Base-by-base conservation (phyloP, 2,888 invertebrate species). In the Acleris holmiana region DNA sequence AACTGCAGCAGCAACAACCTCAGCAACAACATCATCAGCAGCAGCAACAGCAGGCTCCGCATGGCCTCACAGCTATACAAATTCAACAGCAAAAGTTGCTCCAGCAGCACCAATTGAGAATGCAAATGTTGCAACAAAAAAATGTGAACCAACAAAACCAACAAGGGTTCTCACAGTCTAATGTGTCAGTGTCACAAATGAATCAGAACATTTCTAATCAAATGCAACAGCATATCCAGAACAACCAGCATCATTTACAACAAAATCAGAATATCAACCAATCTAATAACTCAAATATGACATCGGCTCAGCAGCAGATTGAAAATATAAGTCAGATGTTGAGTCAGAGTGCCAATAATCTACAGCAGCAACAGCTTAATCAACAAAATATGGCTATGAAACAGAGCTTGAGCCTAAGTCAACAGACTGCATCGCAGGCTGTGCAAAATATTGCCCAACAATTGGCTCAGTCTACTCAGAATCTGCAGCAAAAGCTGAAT, bases 231-330 rank as follows among this genome's bases (percentile, higher is more conserved):
- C 90, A 91, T 61, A 86, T 91, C 55, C 91, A 83, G 68, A 76
- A 75, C 61, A 85, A 76, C 60, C 91, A 93, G 66, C 91, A 91
- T 67, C 89, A 88, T 68, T 77, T 92, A 67, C 93, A 92, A 67
- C 89, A 90, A 68, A 72, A 71, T 58, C 84, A 82, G 68, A 87
- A 78, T 61, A 84, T 89, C 23, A 86, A 78, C 64, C 91, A 89
- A 69, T 80, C 84, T 2, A 77, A 86, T 2, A 79, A 74, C 51
- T 88, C 87, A 18, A 83, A 94, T 44, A 93, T 94, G 79, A 94
- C 90, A 58, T 94, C 94, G 49, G 94, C 94, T 18, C 91, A 91
- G 70, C 94, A 94, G 70, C 93, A 94, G 70, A 94, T 94, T 78
- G 94, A 94, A 72, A 90, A 94, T 51, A 94, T 94, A 19, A 93